Percentiles rank a stretch among this genome's conserved stretches.
phyloP scores from a whole-genome alignment of 1,140 invertebrate species.

The Penaeus chinensis region DNA sequence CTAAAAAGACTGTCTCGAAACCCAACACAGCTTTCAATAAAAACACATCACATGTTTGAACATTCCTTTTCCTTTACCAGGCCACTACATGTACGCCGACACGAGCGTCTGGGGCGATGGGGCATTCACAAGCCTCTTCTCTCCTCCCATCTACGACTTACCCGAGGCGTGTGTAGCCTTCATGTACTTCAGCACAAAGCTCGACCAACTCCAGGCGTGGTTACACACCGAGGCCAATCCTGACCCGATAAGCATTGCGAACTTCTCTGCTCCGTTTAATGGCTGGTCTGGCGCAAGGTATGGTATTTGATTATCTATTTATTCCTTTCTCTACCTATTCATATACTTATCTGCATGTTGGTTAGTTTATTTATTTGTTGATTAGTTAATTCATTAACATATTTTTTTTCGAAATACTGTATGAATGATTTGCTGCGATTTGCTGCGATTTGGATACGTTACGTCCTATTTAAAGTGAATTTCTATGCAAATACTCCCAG shows the following conservation, averaged over 20 bases:
- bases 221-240: conserved; percentile 26
- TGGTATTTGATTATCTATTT: not conserved
- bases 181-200: conserved; percentile 32
- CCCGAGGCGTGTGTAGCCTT: conserved; percentile 53
- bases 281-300: conserved; percentile 50
- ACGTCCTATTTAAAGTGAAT: too few species aligned
- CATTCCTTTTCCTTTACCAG: not conserved
- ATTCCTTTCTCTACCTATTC: not conserved
- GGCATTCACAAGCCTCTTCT: conserved; percentile 30
- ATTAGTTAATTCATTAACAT: not conserved
- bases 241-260: conserved; percentile 17
- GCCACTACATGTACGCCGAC: conserved; percentile 46
- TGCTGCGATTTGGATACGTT: too few species aligned
- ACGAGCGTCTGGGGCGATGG: not conserved
- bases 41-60: too few species aligned
- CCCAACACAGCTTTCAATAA: too few species aligned
- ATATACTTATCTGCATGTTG: not conserved
- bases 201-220: conserved; percentile 4
- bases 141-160: conserved; percentile 27
- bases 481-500: too few species aligned
- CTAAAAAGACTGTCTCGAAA: too few species aligned
- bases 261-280: conserved; percentile 31
- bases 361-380: not conserved
- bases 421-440: not conserved
- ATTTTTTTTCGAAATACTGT: not conserved